Percentiles rank a stretch among this genome's conserved stretches.
phyloP scores from a whole-genome alignment of 2,113 vertebrate species.

The Stictonetta naevosa region DNA sequence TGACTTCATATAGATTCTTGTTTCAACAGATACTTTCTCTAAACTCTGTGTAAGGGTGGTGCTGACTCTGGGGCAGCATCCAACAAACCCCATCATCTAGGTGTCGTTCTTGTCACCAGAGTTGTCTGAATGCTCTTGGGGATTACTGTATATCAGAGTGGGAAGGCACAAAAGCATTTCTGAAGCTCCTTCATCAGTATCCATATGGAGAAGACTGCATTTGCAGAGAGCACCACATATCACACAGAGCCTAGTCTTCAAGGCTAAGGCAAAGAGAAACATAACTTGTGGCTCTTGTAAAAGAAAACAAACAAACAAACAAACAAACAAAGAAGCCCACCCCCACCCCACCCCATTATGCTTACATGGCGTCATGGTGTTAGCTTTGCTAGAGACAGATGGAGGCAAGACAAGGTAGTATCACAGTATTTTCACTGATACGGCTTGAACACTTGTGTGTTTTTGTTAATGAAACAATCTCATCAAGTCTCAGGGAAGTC shows the following conservation, averaged over 20 bases:
- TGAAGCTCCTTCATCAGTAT: background rate
- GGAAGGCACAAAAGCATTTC: background rate
- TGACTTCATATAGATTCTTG: background rate
- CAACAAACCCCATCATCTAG: background rate
- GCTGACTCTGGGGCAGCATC: background rate
- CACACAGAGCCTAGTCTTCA: background rate
- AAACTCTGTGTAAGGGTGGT: background rate
- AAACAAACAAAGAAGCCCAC: background rate
- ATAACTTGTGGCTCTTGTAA: background rate
- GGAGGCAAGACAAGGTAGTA: background rate
- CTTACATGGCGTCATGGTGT: rapidly evolving
- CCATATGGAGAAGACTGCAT: background rate
- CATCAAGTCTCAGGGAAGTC: background rate
- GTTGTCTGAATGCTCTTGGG: background rate
- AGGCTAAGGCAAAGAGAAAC: background rate
- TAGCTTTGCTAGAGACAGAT: background rate
- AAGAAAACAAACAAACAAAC: background rate
- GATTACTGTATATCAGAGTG: background rate
- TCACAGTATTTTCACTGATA: background rate
- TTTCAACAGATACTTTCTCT: background rate
- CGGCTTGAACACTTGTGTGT: background rate
- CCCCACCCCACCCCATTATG: background rate
- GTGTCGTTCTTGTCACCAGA: background rate
- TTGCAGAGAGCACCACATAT: background rate
- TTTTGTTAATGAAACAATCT: background rate